Evolutionary conservation across 2,797 vertebrate genomes (phyloP).

Genomic region (Eupleurogrammus muticus): DNA sequence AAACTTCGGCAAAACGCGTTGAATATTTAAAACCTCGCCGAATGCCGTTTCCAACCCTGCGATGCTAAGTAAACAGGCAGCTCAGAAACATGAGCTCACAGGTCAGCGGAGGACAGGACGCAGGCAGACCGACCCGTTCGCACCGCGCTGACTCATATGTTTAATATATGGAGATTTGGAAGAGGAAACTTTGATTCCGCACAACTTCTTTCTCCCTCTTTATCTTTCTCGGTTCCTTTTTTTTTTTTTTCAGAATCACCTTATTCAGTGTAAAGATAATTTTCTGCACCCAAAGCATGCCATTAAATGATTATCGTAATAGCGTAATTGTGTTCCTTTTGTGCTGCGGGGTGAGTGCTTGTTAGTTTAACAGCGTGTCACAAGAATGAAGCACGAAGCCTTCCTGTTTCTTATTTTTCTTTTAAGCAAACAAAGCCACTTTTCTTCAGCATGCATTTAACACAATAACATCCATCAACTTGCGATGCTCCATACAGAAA

Average conservation of each 20-base stretch:
- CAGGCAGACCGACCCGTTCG: constrained; percentile 32
- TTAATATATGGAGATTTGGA: constrained; percentile 32
- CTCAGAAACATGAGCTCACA: constrained; percentile 54
- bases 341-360: constrained; percentile 7
- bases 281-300: not conserved
- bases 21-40: constrained; percentile 43
- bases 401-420: constrained; percentile 17
- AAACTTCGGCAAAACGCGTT: constrained; percentile 31
- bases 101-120: constrained; percentile 64
- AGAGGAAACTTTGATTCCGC: constrained; percentile 29
- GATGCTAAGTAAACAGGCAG: constrained; percentile 32
- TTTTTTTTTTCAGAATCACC: not conserved
- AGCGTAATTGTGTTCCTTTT: constrained; percentile 1
- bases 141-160: constrained; percentile 58
- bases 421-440: constrained; percentile 20
- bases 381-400: constrained; percentile 1
- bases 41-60: constrained; percentile 21
- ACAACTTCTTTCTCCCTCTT: not conserved
- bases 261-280: not conserved
- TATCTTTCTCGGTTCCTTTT: not conserved
- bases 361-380: constrained; percentile 14
- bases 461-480: constrained; percentile 9
- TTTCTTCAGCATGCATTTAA: not conserved
- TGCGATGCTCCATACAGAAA: not conserved
- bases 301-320: not conserved